Base-by-base conservation (phyloP, 2,888 invertebrate species). In the Lycophotia porphyrea region DNA sequence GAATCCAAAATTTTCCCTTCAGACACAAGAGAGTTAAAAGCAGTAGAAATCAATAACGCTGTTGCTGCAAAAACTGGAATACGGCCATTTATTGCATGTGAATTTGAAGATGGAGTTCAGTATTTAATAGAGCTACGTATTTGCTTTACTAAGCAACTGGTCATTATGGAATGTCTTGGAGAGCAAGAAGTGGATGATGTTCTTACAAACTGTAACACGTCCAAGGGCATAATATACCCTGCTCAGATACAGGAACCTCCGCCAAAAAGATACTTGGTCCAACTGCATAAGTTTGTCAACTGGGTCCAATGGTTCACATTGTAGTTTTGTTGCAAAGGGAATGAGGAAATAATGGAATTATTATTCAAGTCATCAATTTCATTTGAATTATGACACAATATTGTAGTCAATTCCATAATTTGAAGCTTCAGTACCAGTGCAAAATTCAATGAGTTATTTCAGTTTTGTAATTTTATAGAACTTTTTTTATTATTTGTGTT, bases 101-200 rank as follows among this genome's bases (percentile, higher is more conserved):
- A 96, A 9, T 94, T 94, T 55, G 97, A 98, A 90, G 93, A 96
- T 0, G 96, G 97, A 31, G 92, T 96, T 21, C 97, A 97, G 1
- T 97, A 97, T 88, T 88, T 98, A 52, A 97, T 97, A 65, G 98
- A 98, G 91, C 97, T 98, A 52, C 95, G 98, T 44, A 96, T 98
- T 73, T 98, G 98, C 88, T 97, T 98, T 82, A 96, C 97, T 90
- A 98, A 98, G 89, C 91, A 93, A 0, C 91, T 98, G 58, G 91
- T 97, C 34, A 87, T 98, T 18, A 96, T 97, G 13, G 97, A 98
- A 89, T 98, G 98, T 89, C 97, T 97, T 89, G 96, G 96, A 0
- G 84, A 84, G 5, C 58, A 66, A 36, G 63, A 74, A 71, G 42
- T 75, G 0, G 36, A 76, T 34, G 76, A 75, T 7, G 21, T 69